These are phyloP conservation scores for Malurus melanocephalus DNA, from an alignment of 2,113 vertebrate species.

Conservation along the genomic window DNA sequence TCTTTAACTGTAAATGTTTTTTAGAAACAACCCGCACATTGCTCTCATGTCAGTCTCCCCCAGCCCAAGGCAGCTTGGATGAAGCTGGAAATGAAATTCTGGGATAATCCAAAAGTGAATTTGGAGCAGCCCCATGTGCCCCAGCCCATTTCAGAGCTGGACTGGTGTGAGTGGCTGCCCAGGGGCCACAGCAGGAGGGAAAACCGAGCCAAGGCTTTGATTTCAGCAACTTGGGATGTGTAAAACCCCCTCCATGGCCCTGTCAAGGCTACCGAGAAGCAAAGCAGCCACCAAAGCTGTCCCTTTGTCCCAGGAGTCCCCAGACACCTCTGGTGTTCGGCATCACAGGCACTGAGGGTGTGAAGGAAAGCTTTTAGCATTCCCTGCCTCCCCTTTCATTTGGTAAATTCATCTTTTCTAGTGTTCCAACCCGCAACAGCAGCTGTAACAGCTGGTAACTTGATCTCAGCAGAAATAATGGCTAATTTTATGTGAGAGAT, in stretches of 20 bases:
- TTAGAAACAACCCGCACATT: background rate
- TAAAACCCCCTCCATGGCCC: background rate
- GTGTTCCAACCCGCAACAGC: background rate
- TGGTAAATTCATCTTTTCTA: background rate
- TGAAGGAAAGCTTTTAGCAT: background rate
- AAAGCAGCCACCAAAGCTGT: background rate
- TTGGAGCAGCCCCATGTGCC: background rate
- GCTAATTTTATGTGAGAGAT: background rate
- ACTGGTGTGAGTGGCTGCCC: background rate
- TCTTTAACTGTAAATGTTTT: background rate
- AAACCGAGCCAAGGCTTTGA: background rate
- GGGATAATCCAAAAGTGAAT: background rate
- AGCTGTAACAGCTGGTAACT: background rate
- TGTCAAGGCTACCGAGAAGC: background rate
- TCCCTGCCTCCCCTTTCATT: background rate
- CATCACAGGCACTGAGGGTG: background rate
- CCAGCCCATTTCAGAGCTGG: background rate
- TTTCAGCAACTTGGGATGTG: background rate
- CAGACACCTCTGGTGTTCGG: background rate
- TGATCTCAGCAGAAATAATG: constrained; percentile 1
- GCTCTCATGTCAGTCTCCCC: background rate
- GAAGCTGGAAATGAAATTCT: background rate
- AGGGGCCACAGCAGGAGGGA: background rate
- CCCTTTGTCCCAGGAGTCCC: background rate
- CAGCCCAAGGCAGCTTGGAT: background rate